phyloP scores from a whole-genome alignment of 1,140 invertebrate genomes.

The Marisa cornuarietis region DNA sequence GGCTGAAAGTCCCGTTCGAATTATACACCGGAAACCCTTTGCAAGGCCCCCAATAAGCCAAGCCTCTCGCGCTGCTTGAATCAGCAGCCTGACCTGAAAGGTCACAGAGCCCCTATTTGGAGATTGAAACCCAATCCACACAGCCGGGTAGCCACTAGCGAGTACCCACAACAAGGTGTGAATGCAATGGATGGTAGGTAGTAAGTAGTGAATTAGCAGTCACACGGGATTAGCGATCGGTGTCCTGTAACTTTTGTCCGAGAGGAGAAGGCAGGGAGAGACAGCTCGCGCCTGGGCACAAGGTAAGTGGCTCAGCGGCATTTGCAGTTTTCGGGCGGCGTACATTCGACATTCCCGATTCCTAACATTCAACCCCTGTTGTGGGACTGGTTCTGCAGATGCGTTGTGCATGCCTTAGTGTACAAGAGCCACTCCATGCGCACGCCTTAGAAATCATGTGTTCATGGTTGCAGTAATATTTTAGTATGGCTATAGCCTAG shows the following conservation, averaged over 20 bases:
- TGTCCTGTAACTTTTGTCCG: neutral
- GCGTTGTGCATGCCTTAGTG: too few species aligned
- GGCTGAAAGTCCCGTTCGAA: too few species aligned
- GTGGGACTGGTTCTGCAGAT: too few species aligned
- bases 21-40: constrained; percentile 1
- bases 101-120: constrained; percentile 21
- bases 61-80: constrained; percentile 10
- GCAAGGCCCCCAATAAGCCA: neutral
- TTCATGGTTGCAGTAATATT: too few species aligned
- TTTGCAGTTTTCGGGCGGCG: too few species aligned
- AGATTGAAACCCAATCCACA: constrained; percentile 13
- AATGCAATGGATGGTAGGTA: too few species aligned
- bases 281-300: neutral
- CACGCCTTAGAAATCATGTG: too few species aligned
- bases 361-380: too few species aligned
- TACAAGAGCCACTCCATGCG: too few species aligned
- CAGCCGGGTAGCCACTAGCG: neutral
- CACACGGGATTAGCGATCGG: neutral
- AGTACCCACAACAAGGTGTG: neutral
- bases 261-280: neutral
- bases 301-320: too few species aligned
- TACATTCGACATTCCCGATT: too few species aligned
- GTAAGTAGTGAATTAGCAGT: neutral
- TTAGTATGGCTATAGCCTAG: too few species aligned
- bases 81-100: constrained; percentile 15